A percentile compares a stretch with the other conserved stretches of the same genome.
phyloP scores from a whole-genome alignment of 2,113 vertebrate species.

The Chloropsis cyanopogon region DNA sequence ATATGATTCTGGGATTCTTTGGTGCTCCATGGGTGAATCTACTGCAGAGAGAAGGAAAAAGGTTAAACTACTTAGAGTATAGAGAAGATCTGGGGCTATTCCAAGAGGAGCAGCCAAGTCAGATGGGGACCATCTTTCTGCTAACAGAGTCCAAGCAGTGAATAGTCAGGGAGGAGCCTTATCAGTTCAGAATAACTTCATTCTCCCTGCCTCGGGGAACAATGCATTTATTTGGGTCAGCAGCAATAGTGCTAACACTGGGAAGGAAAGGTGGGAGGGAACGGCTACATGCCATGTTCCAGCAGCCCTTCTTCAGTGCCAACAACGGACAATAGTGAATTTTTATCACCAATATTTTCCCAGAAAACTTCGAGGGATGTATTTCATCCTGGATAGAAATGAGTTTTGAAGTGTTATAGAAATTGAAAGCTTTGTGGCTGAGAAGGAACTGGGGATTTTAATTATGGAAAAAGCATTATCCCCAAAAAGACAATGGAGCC shows the following conservation, averaged over 20 bases:
- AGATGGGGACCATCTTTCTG: slow-evolving; percentile 50
- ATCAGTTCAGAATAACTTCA: background rate
- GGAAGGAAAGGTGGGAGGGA: slow-evolving; percentile 20
- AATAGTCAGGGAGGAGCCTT: slow-evolving; percentile 38
- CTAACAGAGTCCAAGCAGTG: background rate
- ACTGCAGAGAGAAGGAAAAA: background rate
- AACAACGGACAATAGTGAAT: background rate
- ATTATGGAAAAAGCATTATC: background rate
- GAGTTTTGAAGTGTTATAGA: background rate
- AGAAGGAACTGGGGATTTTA: background rate
- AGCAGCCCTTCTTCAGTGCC: background rate
- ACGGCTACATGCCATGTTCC: background rate
- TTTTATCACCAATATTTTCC: background rate
- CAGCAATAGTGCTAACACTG: background rate
- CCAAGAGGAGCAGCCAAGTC: slow-evolving; percentile 45
- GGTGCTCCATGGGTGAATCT: background rate
- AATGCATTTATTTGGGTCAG: slow-evolving; percentile 1
- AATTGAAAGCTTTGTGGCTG: background rate
- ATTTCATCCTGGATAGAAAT: background rate
- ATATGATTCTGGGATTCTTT: background rate
- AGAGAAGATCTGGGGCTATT: slow-evolving; percentile 11
- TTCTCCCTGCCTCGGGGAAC: background rate
- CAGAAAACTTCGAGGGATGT: background rate
- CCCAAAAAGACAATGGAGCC: background rate
- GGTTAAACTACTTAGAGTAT: background rate